Evolutionary conservation across 2,888 invertebrate genomes (phyloP), one percentile per base, ranked within the genome.

Genomic region (Aporophyla lueneburgensis): DNA sequence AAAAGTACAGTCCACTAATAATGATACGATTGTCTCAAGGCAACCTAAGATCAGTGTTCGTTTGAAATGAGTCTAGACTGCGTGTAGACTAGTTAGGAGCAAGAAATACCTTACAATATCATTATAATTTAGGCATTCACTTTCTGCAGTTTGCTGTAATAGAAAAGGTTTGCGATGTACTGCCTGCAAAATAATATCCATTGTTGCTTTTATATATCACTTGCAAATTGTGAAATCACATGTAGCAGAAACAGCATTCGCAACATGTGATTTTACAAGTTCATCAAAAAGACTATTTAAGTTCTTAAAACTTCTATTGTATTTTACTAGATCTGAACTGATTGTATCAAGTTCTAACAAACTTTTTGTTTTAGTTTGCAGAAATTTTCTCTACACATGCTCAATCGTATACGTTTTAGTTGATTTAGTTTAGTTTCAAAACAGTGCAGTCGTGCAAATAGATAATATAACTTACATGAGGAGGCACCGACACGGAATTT

Each of bases 401-500:
- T 59, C 27, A 33, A 21, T 19, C 5, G 2, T 21, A 21, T 33
- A 61, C 12, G 33, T n/a, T 62, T 40, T 40, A 9, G n/a, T 16
- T 51, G 40, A 24, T 5, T 71, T 14, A 14, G 9, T 19, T 9
- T 19, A 43, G n/a, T 19, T 19, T 27, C 2, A 51, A 40, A 19
- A 58, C 1, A 56, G 56, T 70, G 71, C 56, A 53, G 61, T 12
- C 59, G 51, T 74, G 71, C 58, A 63, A 27, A 51, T 0, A 67
- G 12, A 33, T 5, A 3, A 14, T 6, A 12, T 27, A 54, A 94
- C 96, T 96, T 87, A 96, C 96, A 85, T 96, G 95, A 21, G 96
- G 95, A 53, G 96, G 93, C 5, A 97, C 92, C 0, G 93, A 86
- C 0, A 96, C 95, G 2, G 95, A 90, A 67, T 93, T 95, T 83